Percentiles rank a stretch among this genome's conserved stretches.
Conservation (phyloP, 2,113 vertebrate genomes). For the Raja brachyura region DNA sequence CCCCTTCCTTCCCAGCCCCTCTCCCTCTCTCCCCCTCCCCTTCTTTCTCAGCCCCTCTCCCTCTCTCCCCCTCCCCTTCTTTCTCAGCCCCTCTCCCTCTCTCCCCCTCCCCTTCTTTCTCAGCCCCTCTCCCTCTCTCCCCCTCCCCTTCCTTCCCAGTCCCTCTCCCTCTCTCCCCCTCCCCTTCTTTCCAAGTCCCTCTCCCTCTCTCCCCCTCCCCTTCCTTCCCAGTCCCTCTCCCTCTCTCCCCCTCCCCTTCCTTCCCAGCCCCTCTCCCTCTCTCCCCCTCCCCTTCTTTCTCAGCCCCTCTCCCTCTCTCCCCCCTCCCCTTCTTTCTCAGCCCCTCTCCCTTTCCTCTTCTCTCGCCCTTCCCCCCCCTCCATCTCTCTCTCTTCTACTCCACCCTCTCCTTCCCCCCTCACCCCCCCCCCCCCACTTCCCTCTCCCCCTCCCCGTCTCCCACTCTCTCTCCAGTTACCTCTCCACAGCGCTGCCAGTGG, state of each 20-base stretch:
- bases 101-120: no score
- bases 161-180: no score
- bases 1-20: no score
- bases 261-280: background rate
- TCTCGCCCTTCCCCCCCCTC: background rate
- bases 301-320: no score
- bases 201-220: background rate
- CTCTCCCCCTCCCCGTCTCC: background rate
- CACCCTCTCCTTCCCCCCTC: no score
- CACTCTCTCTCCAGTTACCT: no score
- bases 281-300: background rate
- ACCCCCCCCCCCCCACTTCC: background rate
- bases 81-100: background rate
- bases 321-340: no score
- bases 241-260: background rate
- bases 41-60: no score
- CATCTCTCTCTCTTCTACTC: background rate
- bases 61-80: constrained; percentile 3
- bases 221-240: no score
- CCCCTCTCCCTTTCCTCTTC: no score
- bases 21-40: background rate
- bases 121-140: background rate
- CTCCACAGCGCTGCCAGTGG: background rate
- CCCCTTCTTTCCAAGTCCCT: background rate
- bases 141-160: no score